Evolutionary conservation across 2,797 vertebrate genomes (phyloP).

Genomic region (Brotula barbata): DNA sequence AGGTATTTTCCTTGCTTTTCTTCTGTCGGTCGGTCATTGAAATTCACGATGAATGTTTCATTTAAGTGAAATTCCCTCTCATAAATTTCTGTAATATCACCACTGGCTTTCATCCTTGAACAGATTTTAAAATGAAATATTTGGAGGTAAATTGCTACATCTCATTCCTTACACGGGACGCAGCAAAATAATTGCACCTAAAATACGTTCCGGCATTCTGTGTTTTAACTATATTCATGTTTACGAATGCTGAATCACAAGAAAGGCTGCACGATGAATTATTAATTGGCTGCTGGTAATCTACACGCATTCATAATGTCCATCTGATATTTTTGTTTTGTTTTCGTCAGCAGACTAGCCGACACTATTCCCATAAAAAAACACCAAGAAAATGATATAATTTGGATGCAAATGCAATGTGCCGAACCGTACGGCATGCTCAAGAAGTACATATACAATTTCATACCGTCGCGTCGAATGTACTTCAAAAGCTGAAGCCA

Average conservation of each 20-base stretch:
- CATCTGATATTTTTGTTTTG: constrained; percentile 15
- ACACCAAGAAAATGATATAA: neutral
- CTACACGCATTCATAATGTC: constrained; percentile 11
- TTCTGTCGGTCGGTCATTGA: too few relatives aligned
- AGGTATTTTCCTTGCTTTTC: too few relatives aligned
- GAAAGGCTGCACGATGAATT: constrained; percentile 20
- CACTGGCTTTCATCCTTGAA: too few relatives aligned
- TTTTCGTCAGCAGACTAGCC: constrained; percentile 19
- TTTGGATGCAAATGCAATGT: constrained; percentile 29
- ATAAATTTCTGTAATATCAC: too few relatives aligned
- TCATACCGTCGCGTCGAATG: constrained; percentile 25
- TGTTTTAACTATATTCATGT: constrained; percentile 9
- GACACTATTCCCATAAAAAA: neutral
- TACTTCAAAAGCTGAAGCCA: constrained; percentile 43
- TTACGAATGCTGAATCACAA: constrained; percentile 30
- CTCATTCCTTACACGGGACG: neutral
- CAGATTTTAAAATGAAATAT: too few relatives aligned
- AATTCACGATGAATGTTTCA: too few relatives aligned
- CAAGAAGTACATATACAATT: constrained; percentile 21
- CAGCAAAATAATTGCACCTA: constrained; percentile 3
- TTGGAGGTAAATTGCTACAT: too few relatives aligned
- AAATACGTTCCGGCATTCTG: constrained; percentile 16
- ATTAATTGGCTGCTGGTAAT: constrained; percentile 21
- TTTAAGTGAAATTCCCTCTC: too few relatives aligned
- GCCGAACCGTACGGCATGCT: too few relatives aligned